These are phyloP conservation scores for Pterobdella sp. DNA, from an alignment of 2,888 invertebrate species.

Conservation along the genomic window DNA sequence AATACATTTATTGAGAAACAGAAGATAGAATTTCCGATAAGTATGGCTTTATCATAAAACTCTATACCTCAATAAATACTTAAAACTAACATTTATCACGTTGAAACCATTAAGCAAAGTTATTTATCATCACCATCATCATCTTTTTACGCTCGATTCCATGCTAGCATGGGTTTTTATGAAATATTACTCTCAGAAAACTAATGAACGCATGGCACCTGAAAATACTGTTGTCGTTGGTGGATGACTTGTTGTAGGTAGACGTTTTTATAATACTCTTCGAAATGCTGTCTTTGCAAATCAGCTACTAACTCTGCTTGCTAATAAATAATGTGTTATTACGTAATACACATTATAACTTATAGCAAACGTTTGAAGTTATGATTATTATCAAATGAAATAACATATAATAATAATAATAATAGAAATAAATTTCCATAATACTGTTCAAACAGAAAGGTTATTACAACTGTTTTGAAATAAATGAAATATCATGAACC, in stretches of 20 bases:
- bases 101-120: too few species aligned
- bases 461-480: neutral
- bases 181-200: neutral
- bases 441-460: neutral
- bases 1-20: too few species aligned
- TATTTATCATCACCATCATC: too few species aligned
- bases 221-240: conserved; percentile 55
- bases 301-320: conserved; percentile 87
- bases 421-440: neutral
- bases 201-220: conserved; percentile 40
- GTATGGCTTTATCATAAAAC: too few species aligned
- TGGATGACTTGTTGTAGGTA: conserved; percentile 54
- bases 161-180: too few species aligned
- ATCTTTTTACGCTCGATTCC: too few species aligned
- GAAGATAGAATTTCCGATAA: too few species aligned
- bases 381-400: neutral
- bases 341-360: neutral
- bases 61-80: too few species aligned
- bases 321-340: conserved; percentile 53
- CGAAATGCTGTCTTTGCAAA: conserved; percentile 95
- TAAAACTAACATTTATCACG: too few species aligned
- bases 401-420: neutral
- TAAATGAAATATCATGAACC: neutral
- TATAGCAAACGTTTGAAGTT: neutral
- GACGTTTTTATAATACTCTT: conserved; percentile 94